phyloP scores from a whole-genome alignment of 2,888 invertebrate genomes.

The Linyphia triangularis region DNA sequence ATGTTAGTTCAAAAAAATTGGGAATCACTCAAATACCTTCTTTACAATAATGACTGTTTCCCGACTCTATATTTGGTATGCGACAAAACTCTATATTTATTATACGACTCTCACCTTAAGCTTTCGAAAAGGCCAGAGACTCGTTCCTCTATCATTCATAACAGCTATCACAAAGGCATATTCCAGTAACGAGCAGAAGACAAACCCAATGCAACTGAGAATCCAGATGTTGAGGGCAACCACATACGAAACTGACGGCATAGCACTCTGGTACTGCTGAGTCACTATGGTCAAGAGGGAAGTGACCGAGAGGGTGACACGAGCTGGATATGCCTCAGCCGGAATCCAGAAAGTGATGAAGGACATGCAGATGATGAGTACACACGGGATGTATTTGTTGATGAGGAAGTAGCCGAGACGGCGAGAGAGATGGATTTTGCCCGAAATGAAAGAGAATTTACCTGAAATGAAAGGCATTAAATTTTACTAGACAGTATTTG shows the following conservation, averaged over 20 bases:
- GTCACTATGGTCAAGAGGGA: slow-evolving; percentile 86
- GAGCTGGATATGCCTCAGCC: slow-evolving; percentile 75
- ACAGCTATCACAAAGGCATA: slow-evolving; percentile 77
- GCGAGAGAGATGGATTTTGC: slow-evolving; percentile 62
- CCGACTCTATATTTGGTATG: too few relatives aligned
- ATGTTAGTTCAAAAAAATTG: too few relatives aligned
- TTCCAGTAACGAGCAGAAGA: slow-evolving; percentile 77
- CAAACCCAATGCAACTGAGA: slow-evolving; percentile 77
- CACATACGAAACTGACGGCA: slow-evolving; percentile 78
- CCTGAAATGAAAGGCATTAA: slow-evolving; percentile 59
- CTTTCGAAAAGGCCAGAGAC: slow-evolving; percentile 56
- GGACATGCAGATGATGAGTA: slow-evolving; percentile 75
- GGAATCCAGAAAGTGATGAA: slow-evolving; percentile 77
- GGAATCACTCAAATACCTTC: too few relatives aligned
- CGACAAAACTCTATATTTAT: too few relatives aligned
- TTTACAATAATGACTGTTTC: too few relatives aligned
- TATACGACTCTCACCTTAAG: slow-evolving; percentile 39
- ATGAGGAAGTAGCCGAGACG: slow-evolving; percentile 74
- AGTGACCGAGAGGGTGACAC: slow-evolving; percentile 84
- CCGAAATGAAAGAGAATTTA: slow-evolving; percentile 74
- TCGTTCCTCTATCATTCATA: slow-evolving; percentile 68
- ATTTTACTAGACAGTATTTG: too few relatives aligned
- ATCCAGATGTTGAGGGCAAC: slow-evolving; percentile 78
- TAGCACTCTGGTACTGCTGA: slow-evolving; percentile 74
- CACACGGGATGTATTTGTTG: slow-evolving; percentile 75